Percentiles rank a stretch among this genome's conserved stretches.
Conservation (phyloP, 2,888 invertebrate species). For the Capitulum mitella region DNA sequence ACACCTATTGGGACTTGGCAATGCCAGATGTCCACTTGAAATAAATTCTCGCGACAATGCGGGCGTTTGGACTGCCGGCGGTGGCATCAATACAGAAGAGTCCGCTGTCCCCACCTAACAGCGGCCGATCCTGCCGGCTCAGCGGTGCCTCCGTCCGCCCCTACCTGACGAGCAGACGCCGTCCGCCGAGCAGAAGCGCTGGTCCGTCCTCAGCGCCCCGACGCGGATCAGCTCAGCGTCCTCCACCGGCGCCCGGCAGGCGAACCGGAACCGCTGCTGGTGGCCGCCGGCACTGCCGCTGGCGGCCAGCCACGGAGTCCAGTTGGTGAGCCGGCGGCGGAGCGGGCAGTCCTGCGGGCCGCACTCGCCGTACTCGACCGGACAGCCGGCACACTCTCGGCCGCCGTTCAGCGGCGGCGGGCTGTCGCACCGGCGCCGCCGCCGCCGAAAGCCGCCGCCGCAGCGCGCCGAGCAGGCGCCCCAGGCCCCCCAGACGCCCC, state of each 20-base stretch:
- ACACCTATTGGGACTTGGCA: no score
- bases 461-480: constrained; percentile 66
- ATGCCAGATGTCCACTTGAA: no score
- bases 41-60: no score
- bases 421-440: constrained; percentile 67
- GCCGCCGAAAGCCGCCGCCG: constrained; percentile 61
- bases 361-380: constrained; percentile 64
- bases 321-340: constrained; percentile 60
- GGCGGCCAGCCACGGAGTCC: constrained; percentile 64
- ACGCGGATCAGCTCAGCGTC: constrained; percentile 54
- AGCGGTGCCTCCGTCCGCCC: no score
- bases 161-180: neutral
- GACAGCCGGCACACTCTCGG: constrained; percentile 65
- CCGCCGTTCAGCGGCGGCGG: constrained; percentile 61
- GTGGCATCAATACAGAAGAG: no score
- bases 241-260: constrained; percentile 68
- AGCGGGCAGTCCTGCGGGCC: constrained; percentile 64
- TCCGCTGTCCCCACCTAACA: no score
- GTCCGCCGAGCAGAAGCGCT: constrained; percentile 57
- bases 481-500: constrained; percentile 67
- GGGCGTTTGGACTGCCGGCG: no score
- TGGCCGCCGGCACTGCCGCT: constrained; percentile 39
- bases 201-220: constrained; percentile 67
- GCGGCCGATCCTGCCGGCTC: no score
- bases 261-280: constrained; percentile 67